Percentiles rank a stretch among this genome's conserved stretches.
phyloP scores from a whole-genome alignment of 2,113 vertebrate species.

The Rhinolophus sinicus region DNA sequence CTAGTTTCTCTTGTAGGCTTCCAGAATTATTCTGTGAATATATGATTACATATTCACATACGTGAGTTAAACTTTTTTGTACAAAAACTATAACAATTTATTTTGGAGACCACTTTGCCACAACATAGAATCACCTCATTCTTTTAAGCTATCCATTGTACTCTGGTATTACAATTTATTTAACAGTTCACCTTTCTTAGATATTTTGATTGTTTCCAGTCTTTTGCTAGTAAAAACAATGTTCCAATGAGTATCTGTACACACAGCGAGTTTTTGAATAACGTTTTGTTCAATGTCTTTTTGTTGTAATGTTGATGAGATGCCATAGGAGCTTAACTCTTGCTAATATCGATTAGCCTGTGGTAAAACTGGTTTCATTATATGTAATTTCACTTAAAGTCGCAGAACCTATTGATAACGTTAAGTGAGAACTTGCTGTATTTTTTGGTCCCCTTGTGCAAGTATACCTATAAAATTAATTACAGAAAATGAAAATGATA shows the following conservation, averaged over 20 bases:
- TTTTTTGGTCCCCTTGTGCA: background rate
- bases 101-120: background rate
- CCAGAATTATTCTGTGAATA: background rate
- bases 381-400: background rate
- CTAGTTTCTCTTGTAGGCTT: background rate
- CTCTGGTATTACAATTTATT: background rate
- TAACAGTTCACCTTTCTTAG: background rate
- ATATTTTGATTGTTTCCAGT: background rate
- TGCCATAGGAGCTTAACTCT: background rate
- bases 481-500: background rate
- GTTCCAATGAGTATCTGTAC: background rate
- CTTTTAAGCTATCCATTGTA: background rate
- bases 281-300: background rate
- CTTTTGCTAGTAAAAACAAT: background rate
- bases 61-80: background rate
- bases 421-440: background rate
- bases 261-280: background rate
- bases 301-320: background rate
- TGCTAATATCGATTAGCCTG: background rate
- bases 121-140: background rate
- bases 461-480: conserved; percentile 37
- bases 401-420: background rate
- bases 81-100: background rate
- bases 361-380: background rate
- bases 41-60: background rate